Evolutionary conservation across 2,797 vertebrate species (phyloP).

Genomic region (Halcyon badia): DNA sequence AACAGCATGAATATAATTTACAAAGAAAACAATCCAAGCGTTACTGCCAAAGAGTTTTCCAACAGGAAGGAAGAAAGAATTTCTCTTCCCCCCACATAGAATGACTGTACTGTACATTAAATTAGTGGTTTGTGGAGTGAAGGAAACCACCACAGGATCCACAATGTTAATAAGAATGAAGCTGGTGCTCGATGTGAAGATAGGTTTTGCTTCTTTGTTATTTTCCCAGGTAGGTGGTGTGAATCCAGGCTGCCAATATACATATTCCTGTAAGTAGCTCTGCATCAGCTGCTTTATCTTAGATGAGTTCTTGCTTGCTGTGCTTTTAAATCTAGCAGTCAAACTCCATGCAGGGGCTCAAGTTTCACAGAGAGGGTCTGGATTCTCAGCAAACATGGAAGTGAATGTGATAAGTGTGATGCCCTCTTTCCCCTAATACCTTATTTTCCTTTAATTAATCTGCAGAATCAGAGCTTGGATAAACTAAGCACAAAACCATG

Average conservation of each 20-base stretch:
- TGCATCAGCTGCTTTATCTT: constrained; percentile 25
- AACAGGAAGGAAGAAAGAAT: constrained; percentile 85
- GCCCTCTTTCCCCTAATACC: background rate
- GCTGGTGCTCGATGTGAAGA: constrained; percentile 17
- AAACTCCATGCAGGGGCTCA: background rate
- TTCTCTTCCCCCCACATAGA: constrained; percentile 78
- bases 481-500: background rate
- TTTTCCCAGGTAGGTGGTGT: background rate
- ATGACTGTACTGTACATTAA: constrained; percentile 80
- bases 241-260: background rate
- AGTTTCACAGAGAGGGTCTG: background rate
- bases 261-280: background rate
- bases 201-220: constrained; percentile 42
- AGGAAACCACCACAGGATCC: constrained; percentile 77
- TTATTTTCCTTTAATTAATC: background rate
- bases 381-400: background rate
- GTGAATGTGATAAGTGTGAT: background rate
- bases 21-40: constrained; percentile 87
- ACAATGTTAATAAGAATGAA: constrained; percentile 33
- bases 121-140: constrained; percentile 79
- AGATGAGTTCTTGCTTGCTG: background rate
- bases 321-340: background rate
- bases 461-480: background rate
- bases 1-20: constrained; percentile 87
- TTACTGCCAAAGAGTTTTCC: constrained; percentile 86